Percentiles rank a stretch among this genome's conserved stretches.
These are phyloP conservation scores for Dallia pectoralis DNA, from an alignment of 2,797 vertebrate species.

Conservation along the genomic window DNA sequence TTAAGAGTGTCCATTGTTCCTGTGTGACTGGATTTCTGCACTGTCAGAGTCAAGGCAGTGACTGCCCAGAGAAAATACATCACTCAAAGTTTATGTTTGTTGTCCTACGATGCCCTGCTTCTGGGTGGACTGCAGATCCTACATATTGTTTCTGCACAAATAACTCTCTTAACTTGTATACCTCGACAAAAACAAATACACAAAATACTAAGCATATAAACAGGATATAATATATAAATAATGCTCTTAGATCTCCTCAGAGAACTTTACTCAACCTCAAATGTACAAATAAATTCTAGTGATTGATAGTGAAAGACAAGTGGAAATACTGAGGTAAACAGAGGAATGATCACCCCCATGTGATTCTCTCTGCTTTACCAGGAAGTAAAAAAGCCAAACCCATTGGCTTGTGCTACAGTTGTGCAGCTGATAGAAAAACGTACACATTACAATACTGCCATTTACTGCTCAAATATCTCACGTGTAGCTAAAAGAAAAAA, in stretches of 20 bases:
- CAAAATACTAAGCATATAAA: too few relatives aligned
- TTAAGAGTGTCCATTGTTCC: constrained; percentile 23
- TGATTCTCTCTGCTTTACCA: background rate
- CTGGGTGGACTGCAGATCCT: too few relatives aligned
- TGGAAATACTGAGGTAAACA: background rate
- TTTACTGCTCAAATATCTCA: background rate
- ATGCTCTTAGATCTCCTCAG: too few relatives aligned
- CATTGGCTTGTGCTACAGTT: background rate
- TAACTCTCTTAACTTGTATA: too few relatives aligned
- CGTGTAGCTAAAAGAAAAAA: background rate
- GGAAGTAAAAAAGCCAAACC: background rate
- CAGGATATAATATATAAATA: too few relatives aligned
- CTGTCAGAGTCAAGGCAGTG: background rate
- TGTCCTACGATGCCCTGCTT: too few relatives aligned
- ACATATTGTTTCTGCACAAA: too few relatives aligned
- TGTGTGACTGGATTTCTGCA: constrained; percentile 33
- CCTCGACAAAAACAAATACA: too few relatives aligned
- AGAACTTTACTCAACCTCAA: background rate
- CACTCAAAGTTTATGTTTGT: background rate
- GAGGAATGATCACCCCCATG: background rate
- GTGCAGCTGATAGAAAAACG: background rate
- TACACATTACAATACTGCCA: background rate
- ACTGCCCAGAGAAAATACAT: background rate
- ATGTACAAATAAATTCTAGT: background rate
- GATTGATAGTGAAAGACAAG: background rate